Evolutionary conservation across 2,113 vertebrate genomes (phyloP).

Genomic region (Cryptomyrus ogoouensis): DNA sequence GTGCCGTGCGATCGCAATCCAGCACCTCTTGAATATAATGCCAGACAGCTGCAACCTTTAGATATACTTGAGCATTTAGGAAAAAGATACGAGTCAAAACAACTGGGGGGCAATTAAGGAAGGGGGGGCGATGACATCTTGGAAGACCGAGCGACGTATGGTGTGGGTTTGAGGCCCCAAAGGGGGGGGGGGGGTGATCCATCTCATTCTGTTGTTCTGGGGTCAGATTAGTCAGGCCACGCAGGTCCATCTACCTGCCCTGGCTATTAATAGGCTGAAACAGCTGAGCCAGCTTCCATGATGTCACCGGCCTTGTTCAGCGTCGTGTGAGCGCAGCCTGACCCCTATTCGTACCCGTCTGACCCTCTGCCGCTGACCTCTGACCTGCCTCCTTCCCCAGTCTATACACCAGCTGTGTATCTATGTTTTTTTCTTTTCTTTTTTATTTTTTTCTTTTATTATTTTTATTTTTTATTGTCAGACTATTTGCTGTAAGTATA

Average conservation of each 20-base stretch:
- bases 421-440: neutral
- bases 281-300: conserved; percentile 90
- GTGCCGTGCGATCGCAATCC: neutral
- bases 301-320: conserved; percentile 82
- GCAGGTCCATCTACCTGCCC: conserved; percentile 29
- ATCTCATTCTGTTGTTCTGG: neutral
- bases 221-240: neutral
- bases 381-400: conserved; percentile 40
- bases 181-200: neutral
- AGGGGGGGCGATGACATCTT: neutral
- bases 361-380: conserved; percentile 41
- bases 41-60: neutral
- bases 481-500: neutral
- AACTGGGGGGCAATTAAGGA: neutral
- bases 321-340: conserved; percentile 40
- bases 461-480: neutral
- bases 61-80: neutral
- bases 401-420: neutral
- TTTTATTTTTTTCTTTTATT: neutral
- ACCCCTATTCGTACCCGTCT: neutral
- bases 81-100: neutral
- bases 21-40: neutral
- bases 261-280: conserved; percentile 91
- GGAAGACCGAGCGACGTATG: neutral
- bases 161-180: neutral